Evolutionary conservation across 2,113 vertebrate species (phyloP).

Genomic region (Chaetops frenatus): DNA sequence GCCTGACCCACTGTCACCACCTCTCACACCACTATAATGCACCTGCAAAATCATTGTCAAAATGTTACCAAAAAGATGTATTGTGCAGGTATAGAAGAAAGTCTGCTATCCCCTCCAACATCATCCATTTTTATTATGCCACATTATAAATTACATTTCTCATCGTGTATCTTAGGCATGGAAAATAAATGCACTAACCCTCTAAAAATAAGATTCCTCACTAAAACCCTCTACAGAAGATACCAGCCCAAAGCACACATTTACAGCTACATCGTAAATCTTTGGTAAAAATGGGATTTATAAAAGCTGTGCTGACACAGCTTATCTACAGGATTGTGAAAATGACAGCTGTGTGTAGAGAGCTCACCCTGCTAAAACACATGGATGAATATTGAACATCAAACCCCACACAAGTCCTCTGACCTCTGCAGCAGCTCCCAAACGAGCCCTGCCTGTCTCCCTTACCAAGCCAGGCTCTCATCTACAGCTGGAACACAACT

Average conservation of each 20-base stretch:
- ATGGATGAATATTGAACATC: neutral
- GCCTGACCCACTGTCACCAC: neutral
- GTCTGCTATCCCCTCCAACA: neutral
- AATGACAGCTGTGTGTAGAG: neutral
- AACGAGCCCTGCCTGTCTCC: neutral
- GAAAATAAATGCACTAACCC: neutral
- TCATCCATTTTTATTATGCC: neutral
- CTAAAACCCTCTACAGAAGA: neutral
- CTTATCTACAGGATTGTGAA: neutral
- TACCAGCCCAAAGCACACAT: neutral
- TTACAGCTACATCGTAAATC: conserved; percentile 2
- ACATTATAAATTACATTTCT: neutral
- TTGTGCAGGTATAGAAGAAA: neutral
- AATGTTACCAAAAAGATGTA: neutral
- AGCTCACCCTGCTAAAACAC: neutral
- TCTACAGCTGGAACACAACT: neutral
- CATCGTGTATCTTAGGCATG: neutral
- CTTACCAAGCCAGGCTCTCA: neutral
- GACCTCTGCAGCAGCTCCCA: neutral
- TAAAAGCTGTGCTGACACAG: neutral
- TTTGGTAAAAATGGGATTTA: conserved; percentile 11
- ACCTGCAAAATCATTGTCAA: neutral
- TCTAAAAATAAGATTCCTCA: neutral
- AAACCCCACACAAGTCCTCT: neutral
- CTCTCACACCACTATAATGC: neutral